A percentile compares a stretch with the other conserved stretches of the same genome.
These are phyloP conservation scores for Oscheius sp. DNA, from an alignment of 2,888 invertebrate genomes.

Conservation along the genomic window DNA sequence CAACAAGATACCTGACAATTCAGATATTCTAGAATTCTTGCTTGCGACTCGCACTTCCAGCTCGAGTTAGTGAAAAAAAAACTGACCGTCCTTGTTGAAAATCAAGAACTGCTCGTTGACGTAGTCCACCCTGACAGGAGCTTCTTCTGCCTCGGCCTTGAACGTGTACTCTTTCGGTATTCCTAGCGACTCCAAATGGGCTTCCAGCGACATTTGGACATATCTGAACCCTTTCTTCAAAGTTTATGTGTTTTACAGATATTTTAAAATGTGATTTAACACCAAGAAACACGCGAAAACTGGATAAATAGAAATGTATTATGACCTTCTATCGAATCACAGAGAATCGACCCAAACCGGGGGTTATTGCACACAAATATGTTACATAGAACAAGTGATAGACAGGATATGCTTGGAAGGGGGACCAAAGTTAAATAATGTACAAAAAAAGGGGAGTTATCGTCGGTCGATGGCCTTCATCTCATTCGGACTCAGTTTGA, in stretches of 20 bases:
- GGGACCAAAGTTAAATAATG: too few species aligned
- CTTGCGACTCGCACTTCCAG: too few species aligned
- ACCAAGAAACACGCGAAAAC: not conserved
- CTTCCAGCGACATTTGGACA: slow-evolving; percentile 19
- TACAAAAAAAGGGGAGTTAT: not conserved
- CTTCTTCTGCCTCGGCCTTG: not conserved
- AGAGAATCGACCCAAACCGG: not conserved
- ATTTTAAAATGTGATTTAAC: not conserved
- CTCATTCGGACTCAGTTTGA: slow-evolving; percentile 84
- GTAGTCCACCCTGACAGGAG: slow-evolving; percentile 22
- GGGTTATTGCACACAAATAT: not conserved
- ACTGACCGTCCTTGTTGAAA: slow-evolving; percentile 34
- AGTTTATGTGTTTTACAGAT: not conserved
- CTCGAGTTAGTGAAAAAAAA: not conserved
- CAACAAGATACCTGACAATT: too few species aligned
- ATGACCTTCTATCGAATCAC: not conserved
- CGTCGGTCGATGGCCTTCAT: slow-evolving; percentile 75
- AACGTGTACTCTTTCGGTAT: slow-evolving; percentile 21
- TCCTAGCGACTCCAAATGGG: slow-evolving; percentile 30
- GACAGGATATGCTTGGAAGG: too few species aligned
- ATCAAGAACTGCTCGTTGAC: slow-evolving; percentile 31
- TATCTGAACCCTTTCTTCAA: too few species aligned
- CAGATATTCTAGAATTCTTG: too few species aligned
- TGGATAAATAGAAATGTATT: not conserved
- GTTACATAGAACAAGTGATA: too few species aligned